A percentile compares a stretch with the other conserved stretches of the same genome.
Evolutionary conservation across 2,797 vertebrate genomes (phyloP).

Genomic region (Lutjanus argentimaculatus): DNA sequence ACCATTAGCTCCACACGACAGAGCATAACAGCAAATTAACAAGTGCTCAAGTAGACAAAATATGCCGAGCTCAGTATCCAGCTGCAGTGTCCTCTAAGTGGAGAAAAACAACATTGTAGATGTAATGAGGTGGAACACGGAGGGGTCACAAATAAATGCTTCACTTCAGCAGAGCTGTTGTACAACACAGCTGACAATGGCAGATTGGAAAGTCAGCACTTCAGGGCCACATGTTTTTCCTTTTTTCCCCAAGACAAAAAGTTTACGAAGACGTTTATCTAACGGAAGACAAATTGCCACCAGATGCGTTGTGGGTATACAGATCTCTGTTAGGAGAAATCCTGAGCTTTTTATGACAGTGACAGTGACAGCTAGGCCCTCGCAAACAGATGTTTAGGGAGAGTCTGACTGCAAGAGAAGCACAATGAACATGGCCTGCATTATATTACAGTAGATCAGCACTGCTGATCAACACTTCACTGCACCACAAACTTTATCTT

Average conservation of each 20-base stretch:
- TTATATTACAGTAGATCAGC: conserved; percentile 7
- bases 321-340: conserved; percentile 23
- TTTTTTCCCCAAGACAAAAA: conserved; percentile 44
- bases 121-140: conserved; percentile 83
- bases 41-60: conserved; percentile 65
- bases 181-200: conserved; percentile 75
- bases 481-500: background rate
- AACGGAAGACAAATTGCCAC: conserved; percentile 67
- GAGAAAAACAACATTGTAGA: conserved; percentile 74
- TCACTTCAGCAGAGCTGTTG: conserved; percentile 72
- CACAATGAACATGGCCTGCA: background rate
- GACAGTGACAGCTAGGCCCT: conserved; percentile 16
- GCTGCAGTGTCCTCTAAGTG: conserved; percentile 75
- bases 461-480: conserved; percentile 5
- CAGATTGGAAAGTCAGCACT: conserved; percentile 73
- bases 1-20: conserved; percentile 70
- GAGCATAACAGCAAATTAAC: conserved; percentile 73
- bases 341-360: conserved; percentile 15
- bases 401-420: conserved; percentile 5
- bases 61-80: conserved; percentile 72
- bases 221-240: conserved; percentile 70
- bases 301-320: conserved; percentile 65
- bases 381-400: conserved; percentile 51
- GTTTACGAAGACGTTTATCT: conserved; percentile 58
- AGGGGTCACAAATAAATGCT: conserved; percentile 77